These are phyloP conservation scores for Gavialis gangeticus DNA, from an alignment of 2,113 vertebrate species.

Conservation along the genomic window DNA sequence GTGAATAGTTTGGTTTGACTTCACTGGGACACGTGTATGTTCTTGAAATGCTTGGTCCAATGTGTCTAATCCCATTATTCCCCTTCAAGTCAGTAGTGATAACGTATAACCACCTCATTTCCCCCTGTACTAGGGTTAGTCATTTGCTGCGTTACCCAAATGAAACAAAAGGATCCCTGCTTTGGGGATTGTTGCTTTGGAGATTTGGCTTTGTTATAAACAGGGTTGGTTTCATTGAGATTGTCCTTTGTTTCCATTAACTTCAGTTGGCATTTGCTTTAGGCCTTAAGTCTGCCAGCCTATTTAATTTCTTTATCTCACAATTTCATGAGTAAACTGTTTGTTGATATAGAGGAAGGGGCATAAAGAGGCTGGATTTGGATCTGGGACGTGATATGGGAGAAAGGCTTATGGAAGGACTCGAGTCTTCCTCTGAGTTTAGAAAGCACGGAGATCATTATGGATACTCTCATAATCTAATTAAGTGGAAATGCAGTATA, in stretches of 20 bases:
- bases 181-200: too few relatives aligned
- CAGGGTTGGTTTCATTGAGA: too few relatives aligned
- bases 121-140: too few relatives aligned
- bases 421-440: accelerated
- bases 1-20: background rate
- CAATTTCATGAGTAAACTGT: background rate
- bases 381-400: background rate
- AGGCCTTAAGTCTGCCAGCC: background rate
- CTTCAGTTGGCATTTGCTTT: accelerated
- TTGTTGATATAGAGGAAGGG: background rate
- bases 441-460: background rate
- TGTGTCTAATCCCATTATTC: background rate
- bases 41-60: accelerated
- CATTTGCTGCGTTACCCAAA: too few relatives aligned
- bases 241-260: background rate
- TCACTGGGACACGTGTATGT: background rate
- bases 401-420: background rate
- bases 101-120: background rate
- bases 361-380: accelerated
- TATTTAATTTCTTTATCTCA: background rate
- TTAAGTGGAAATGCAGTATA: background rate
- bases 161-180: too few relatives aligned
- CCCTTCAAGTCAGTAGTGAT: background rate
- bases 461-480: too few relatives aligned
- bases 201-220: too few relatives aligned